A percentile compares a stretch with the other conserved stretches of the same genome.
phyloP scores from a whole-genome alignment of 2,797 vertebrate genomes.

The Phaenicophaeus curvirostris region DNA sequence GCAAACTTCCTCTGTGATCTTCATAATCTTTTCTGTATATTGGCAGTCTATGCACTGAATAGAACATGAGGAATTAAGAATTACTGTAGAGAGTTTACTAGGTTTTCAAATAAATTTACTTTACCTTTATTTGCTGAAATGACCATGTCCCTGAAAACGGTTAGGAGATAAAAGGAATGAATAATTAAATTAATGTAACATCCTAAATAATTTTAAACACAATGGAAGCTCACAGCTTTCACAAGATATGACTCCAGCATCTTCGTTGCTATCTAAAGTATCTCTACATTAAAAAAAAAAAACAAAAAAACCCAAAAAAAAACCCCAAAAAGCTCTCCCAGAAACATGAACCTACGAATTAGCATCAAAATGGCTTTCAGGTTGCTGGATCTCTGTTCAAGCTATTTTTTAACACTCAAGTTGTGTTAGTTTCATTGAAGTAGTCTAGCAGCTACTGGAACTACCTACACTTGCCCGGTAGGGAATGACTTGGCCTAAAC shows the following conservation, averaged over 20 bases:
- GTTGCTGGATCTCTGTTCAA: not conserved
- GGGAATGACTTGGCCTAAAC: not conserved
- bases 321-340: fast-evolving
- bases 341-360: not conserved
- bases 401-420: not conserved
- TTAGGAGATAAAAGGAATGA: conserved; percentile 66
- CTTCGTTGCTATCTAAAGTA: not conserved
- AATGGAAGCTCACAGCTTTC: not conserved
- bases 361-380: not conserved
- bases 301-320: too few relatives aligned
- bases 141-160: conserved; percentile 73
- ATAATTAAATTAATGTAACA: conserved; percentile 48
- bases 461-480: not conserved
- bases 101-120: conserved; percentile 63
- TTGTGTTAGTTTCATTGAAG: not conserved
- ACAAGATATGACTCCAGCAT: not conserved
- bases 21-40: conserved; percentile 72
- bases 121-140: conserved; percentile 73
- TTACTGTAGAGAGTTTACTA: conserved; percentile 65
- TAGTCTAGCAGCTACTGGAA: not conserved
- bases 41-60: conserved; percentile 75
- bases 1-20: conserved; percentile 49
- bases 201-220: conserved; percentile 45
- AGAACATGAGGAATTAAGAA: conserved; percentile 73
- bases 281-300: not conserved